phyloP scores from a whole-genome alignment of 2,888 invertebrate species.

The Erebia palarica region DNA sequence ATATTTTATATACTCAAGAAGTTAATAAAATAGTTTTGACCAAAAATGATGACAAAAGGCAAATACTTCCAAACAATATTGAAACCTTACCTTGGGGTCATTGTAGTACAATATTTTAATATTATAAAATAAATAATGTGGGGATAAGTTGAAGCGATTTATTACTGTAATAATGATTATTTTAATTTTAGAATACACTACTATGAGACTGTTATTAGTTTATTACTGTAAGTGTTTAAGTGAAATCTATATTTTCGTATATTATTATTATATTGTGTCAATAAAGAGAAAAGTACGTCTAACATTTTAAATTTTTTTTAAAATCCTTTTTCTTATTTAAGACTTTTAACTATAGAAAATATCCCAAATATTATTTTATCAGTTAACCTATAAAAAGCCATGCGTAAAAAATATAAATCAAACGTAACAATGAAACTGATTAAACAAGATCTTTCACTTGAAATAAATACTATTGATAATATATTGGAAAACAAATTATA shows the following conservation, averaged over 20 bases:
- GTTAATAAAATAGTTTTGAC: constrained; percentile 17
- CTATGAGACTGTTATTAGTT: neutral
- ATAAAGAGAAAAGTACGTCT: neutral
- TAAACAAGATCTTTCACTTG: constrained; percentile 34
- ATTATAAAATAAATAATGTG: neutral
- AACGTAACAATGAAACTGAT: constrained; percentile 27
- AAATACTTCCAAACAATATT: constrained; percentile 13
- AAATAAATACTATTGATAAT: constrained; percentile 30
- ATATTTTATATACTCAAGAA: constrained; percentile 17
- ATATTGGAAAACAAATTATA: constrained; percentile 10
- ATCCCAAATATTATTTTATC: neutral
- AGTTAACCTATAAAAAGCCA: neutral
- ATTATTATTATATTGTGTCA: neutral
- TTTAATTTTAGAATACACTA: neutral
- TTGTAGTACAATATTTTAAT: constrained; percentile 17
- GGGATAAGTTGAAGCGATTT: neutral
- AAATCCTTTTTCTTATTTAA: neutral
- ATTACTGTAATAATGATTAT: neutral
- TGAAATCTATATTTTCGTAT: neutral
- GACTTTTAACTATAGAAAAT: neutral
- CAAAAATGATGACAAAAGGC: constrained; percentile 19
- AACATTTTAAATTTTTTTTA: neutral
- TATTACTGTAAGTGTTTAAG: constrained; percentile 1
- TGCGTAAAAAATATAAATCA: constrained; percentile 9
- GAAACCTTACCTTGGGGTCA: constrained; percentile 18